Evolutionary conservation across 1,140 invertebrate species (phyloP), one percentile per base, ranked within the genome.

Genomic region (Cydia fagiglandana): DNA sequence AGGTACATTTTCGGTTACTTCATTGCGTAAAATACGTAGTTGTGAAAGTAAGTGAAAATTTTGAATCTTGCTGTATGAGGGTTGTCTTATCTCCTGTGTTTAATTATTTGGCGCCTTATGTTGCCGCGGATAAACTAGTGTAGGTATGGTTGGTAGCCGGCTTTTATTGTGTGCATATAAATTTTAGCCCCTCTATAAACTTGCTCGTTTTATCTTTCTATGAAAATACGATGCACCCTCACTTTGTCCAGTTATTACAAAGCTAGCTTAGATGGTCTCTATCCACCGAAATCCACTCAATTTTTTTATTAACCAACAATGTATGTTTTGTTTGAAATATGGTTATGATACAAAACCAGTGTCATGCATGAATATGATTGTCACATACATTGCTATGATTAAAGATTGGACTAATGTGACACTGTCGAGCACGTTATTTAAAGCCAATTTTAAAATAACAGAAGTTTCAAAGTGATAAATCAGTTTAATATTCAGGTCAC

Each of bases 401-500:
- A 10, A 13, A 45, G 10, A 45, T 38, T 38, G 34, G 34, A 45
- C 41, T 45, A 13, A 13, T 45, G 12, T 10, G 41, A 12, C 12
- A 45, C 12, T 12, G 12, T 53, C 50, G 5, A 20, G 56, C 7
- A 7, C n/a, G 17, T 20, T 61, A 61, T 61, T 61, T 9, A 20
- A 61, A 61, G 7, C 17, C 6, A 20, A 20, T 61, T 61, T 61
- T 24, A 61, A 17, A 24, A 61, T 61, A 24, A 24, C 17, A 24
- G 17, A 61, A 20, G n/a, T 7, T 61, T 61, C 56, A 24, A 2
- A 61, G 66, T 70, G 34, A 70, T 70, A 70, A 70, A 41, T 70
- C 38, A 70, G 7, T 70, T 70, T 70, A 13, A 70, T 70, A n/a
- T n/a, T n/a, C n/a, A 70, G 66, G 66, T 70, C 66, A 70, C 66